Conservation (phyloP, 2,888 invertebrate genomes). For the Crocallis elinguaria region DNA sequence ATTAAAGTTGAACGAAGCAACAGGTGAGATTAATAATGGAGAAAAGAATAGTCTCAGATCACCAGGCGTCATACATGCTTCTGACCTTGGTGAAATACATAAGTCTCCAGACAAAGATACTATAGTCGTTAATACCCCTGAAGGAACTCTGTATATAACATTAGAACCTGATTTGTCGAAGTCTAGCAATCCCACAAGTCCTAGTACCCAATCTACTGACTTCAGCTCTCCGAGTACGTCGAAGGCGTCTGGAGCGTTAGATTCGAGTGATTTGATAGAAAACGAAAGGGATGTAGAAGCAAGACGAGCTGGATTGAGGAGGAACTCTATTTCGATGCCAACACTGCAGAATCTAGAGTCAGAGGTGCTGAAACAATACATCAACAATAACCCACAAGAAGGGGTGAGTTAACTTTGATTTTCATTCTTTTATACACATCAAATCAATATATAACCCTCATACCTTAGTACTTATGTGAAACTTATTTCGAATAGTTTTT, state of each 20-base stretch:
- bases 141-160: conserved; percentile 77
- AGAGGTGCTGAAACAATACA: conserved; percentile 80
- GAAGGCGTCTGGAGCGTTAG: conserved; percentile 58
- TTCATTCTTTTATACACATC: neutral
- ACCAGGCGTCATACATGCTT: conserved; percentile 55
- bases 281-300: conserved; percentile 59
- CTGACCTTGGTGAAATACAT: conserved; percentile 69
- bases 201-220: conserved; percentile 54
- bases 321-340: conserved; percentile 91
- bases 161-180: conserved; percentile 67
- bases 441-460: too few species aligned
- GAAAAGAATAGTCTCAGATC: conserved; percentile 29
- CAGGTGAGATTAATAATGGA: conserved; percentile 13
- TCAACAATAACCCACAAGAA: conserved; percentile 61
- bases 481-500: too few species aligned
- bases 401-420: conserved; percentile 57
- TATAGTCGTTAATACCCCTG: conserved; percentile 77
- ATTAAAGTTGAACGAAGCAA: conserved; percentile 7
- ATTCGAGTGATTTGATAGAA: conserved; percentile 61
- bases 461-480: too few species aligned
- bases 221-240: conserved; percentile 61
- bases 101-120: conserved; percentile 72
- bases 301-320: conserved; percentile 75
- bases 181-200: conserved; percentile 39
- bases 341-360: conserved; percentile 87